These are phyloP conservation scores for Galemys pyrenaicus DNA, from an alignment of 2,113 vertebrate species.

Conservation along the genomic window DNA sequence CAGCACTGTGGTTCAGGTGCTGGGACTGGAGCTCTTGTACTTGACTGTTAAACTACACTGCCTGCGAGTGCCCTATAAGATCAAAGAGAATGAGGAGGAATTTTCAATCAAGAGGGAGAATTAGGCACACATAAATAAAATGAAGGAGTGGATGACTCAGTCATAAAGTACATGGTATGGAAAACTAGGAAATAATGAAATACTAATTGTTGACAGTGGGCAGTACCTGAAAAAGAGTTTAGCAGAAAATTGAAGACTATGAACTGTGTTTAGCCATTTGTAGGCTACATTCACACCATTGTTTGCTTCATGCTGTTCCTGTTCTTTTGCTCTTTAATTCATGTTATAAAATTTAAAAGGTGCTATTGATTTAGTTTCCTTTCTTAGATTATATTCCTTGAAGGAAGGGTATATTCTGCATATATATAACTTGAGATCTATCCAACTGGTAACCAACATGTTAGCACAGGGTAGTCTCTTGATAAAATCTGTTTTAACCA, in stretches of 20 bases:
- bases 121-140: neutral
- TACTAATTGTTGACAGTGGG: neutral
- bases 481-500: neutral
- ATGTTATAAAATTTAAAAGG: neutral
- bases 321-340: neutral
- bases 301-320: neutral
- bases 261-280: neutral
- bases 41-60: fast-evolving
- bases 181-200: neutral
- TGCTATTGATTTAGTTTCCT: neutral
- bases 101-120: neutral
- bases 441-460: too few relatives aligned
- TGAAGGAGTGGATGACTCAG: fast-evolving
- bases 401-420: neutral
- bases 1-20: neutral
- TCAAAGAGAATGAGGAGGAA: too few relatives aligned
- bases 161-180: neutral
- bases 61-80: neutral
- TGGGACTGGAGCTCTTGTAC: fast-evolving
- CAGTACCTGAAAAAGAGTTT: neutral
- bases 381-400: neutral
- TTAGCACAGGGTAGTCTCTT: neutral
- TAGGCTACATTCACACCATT: neutral
- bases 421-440: neutral
- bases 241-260: neutral